A percentile compares a stretch with the other conserved stretches of the same genome.
Conservation (phyloP, 2,113 vertebrate species). For the Albula glossodonta region DNA sequence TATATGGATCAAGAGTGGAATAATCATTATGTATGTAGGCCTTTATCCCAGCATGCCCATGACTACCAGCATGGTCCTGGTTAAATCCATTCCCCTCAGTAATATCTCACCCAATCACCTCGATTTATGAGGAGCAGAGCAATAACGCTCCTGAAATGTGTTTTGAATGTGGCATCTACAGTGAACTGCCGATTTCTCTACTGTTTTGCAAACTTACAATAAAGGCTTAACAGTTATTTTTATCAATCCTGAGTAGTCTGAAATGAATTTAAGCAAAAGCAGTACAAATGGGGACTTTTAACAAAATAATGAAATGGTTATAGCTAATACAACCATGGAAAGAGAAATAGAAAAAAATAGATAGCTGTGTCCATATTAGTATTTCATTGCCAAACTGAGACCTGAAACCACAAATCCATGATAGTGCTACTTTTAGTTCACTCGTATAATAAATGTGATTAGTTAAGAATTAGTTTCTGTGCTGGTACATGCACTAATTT, state of each 20-base stretch:
- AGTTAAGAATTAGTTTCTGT: too few species aligned
- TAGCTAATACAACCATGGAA: too few species aligned
- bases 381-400: neutral
- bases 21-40: too few species aligned
- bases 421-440: neutral
- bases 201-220: neutral
- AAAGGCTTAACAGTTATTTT: neutral
- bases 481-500: too few species aligned
- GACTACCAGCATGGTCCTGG: neutral
- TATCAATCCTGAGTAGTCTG: neutral
- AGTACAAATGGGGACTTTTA: neutral
- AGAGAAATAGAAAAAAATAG: too few species aligned
- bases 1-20: too few species aligned
- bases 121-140: neutral
- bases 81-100: neutral
- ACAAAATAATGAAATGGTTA: too few species aligned
- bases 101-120: neutral
- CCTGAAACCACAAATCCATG: neutral
- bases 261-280: neutral
- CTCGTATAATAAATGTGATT: neutral
- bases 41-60: neutral
- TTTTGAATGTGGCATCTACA: neutral
- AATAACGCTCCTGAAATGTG: neutral
- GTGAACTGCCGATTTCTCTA: too few species aligned
- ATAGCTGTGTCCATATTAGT: neutral